Percentiles rank a stretch among this genome's conserved stretches.
Evolutionary conservation across 2,113 vertebrate species (phyloP).

Genomic region (Sclerurus mexicanus): DNA sequence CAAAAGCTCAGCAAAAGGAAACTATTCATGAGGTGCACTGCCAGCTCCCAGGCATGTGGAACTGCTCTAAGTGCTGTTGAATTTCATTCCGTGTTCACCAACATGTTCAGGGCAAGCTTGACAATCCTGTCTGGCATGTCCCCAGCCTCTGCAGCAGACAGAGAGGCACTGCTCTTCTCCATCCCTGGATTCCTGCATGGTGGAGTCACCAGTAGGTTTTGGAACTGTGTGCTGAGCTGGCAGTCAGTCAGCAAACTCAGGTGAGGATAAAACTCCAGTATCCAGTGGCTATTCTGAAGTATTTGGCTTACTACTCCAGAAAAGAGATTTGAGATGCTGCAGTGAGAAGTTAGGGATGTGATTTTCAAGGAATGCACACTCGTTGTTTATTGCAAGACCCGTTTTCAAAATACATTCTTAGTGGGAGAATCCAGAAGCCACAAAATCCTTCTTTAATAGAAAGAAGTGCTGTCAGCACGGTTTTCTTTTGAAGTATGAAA

Average conservation of each 20-base stretch:
- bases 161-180: background rate
- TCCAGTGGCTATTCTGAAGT: background rate
- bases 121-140: background rate
- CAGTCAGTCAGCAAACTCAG: background rate
- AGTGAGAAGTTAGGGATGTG: background rate
- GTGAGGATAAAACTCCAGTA: background rate
- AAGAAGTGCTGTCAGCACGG: background rate
- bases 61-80: background rate
- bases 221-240: background rate
- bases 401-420: background rate
- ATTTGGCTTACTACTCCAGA: background rate
- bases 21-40: background rate
- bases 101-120: rapidly evolving
- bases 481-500: background rate
- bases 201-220: background rate
- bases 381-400: background rate
- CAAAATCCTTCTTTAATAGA: background rate
- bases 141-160: background rate
- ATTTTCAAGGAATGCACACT: background rate
- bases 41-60: background rate
- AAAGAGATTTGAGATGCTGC: background rate
- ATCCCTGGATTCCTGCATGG: background rate
- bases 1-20: background rate
- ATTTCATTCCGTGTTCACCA: background rate
- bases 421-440: background rate